phyloP scores from a whole-genome alignment of 1,140 invertebrate species.

The Drosophila arawakana region DNA sequence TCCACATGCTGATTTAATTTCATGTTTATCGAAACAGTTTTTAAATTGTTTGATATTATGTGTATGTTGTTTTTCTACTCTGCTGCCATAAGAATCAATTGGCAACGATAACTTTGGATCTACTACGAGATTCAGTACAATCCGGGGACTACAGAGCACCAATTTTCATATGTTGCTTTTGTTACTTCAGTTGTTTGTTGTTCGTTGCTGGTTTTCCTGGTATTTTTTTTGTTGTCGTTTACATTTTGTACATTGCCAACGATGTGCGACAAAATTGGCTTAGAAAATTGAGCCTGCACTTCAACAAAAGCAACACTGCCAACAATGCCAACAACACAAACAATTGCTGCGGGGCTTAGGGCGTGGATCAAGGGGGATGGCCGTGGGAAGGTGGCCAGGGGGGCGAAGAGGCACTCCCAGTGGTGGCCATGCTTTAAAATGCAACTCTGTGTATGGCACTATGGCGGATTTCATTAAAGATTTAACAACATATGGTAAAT shows the following conservation, averaged over 20 bases:
- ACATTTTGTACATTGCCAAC: slow-evolving; percentile 47
- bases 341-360: slow-evolving; percentile 6
- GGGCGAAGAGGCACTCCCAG: not conserved
- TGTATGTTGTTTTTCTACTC: not conserved
- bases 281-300: slow-evolving; percentile 76
- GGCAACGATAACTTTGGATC: slow-evolving; percentile 58
- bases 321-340: slow-evolving; percentile 18
- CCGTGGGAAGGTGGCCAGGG: too few relatives aligned
- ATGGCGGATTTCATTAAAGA: slow-evolving; percentile 79
- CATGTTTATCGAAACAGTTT: slow-evolving; percentile 29
- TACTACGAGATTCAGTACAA: slow-evolving; percentile 59
- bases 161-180: slow-evolving; percentile 1
- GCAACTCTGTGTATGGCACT: slow-evolving; percentile 75
- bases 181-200: not conserved
- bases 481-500: slow-evolving; percentile 81
- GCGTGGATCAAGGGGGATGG: not conserved
- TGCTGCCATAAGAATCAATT: slow-evolving; percentile 63
- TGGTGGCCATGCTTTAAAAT: slow-evolving; percentile 65
- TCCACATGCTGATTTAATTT: not conserved
- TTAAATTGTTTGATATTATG: slow-evolving; percentile 8
- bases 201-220: slow-evolving; percentile 33
- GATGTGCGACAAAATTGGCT: slow-evolving; percentile 76
- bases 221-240: slow-evolving; percentile 56
- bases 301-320: slow-evolving; percentile 19
- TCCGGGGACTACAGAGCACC: slow-evolving; percentile 1